Conservation (phyloP, 1,140 invertebrate species). For the Ceratina australensis region DNA sequence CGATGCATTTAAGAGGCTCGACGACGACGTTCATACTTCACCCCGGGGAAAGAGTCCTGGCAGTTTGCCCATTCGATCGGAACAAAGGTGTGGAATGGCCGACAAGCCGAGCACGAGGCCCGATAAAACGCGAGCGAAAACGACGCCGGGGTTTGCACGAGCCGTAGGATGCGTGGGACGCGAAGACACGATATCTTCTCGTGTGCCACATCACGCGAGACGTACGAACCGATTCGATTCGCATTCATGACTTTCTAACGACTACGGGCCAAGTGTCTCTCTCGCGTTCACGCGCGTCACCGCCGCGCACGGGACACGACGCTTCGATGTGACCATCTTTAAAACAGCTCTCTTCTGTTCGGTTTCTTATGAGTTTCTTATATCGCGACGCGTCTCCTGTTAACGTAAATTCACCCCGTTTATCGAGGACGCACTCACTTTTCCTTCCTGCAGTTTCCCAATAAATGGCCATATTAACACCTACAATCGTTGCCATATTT, state of each 20-base stretch:
- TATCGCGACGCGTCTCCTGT: slow-evolving; percentile 3
- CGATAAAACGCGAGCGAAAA: slow-evolving; percentile 47
- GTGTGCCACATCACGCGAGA: slow-evolving; percentile 53
- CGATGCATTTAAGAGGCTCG: background rate
- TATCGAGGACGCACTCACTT: background rate
- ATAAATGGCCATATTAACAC: slow-evolving; percentile 14
- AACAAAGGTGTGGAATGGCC: slow-evolving; percentile 27
- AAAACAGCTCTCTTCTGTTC: background rate
- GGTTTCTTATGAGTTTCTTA: slow-evolving; percentile 8
- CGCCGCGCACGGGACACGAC: slow-evolving; percentile 9
- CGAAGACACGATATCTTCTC: slow-evolving; percentile 54
- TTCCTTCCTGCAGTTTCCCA: background rate
- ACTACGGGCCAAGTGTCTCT: slow-evolving; percentile 34
- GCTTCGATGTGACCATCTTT: slow-evolving; percentile 4
- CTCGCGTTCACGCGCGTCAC: background rate
- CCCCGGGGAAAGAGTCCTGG: slow-evolving; percentile 1
- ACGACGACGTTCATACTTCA: background rate
- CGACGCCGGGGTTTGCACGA: slow-evolving; percentile 43
- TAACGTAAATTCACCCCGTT: slow-evolving; percentile 16
- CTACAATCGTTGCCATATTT: no score
- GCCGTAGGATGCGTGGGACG: slow-evolving; percentile 52
- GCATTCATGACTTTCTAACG: slow-evolving; percentile 62
- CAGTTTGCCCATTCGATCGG: slow-evolving; percentile 20
- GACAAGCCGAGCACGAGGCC: slow-evolving; percentile 25
- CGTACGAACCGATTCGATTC: slow-evolving; percentile 49